Evolutionary conservation across 1,140 invertebrate species (phyloP), one percentile per base, ranked within the genome.

Genomic region (Diachasmimorpha longicaudata): DNA sequence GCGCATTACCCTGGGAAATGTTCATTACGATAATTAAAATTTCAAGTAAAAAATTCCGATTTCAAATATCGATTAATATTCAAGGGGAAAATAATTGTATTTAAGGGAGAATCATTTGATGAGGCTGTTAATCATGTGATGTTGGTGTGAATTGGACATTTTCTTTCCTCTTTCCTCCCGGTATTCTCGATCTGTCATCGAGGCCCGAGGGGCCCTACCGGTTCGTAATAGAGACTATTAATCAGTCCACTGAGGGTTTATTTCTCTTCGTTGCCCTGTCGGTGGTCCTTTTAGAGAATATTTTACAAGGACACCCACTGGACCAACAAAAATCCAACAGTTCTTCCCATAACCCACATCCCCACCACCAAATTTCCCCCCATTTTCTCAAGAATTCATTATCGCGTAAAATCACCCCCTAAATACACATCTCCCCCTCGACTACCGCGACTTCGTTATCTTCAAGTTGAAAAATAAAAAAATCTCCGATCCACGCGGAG

Each of bases 141-240:
- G 48, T 6, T 52, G 48, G 84, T 83, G 85, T 82, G 82, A 86
- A 86, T 69, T 81, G 72, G 81, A 76, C 78, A 85, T 86, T 82
- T 85, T 84, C 85, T 81, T 78, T 79, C 79, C 75, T 74, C 79
- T 79, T 84, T 79, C 77, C 74, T n/a, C 75, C 79, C 69, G 80
- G 80, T 81, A 85, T 85, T 85, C 80, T 81, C 82, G 82, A 85
- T 86, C 85, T 83, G 85, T 87, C 86, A 82, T 86, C 82, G 81
- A 79, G 83, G 48, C 48, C 16, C 48, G 48, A 19, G 48, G 48
- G 74, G n/a, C n/a, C 67, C 82, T 77, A 79, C 78, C 79, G 76
- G 55, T 19, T 52, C 48, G 48, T 52, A 42, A 42, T 42, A 52
- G 48, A 63, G 78, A 84, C 83, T 85, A 84, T 87, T 84, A 85